Percentiles rank a stretch among this genome's conserved stretches.
These are phyloP conservation scores for Edolisoma coerulescens DNA, from an alignment of 2,113 vertebrate species.

Conservation along the genomic window DNA sequence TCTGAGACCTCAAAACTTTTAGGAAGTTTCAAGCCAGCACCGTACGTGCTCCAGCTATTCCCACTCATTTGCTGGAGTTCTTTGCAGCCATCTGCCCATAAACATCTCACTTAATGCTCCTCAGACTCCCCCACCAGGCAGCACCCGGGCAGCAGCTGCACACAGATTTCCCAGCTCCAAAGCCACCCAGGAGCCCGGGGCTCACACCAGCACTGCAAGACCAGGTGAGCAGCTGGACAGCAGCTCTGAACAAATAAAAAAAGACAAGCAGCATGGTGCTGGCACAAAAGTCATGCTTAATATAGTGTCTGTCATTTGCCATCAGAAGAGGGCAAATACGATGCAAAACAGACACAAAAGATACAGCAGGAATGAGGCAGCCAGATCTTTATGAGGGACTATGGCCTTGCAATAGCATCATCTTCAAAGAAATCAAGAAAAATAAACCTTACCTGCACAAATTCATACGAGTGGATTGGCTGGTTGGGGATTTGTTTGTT, in stretches of 20 bases:
- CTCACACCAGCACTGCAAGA: rapidly evolving
- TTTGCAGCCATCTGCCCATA: neutral
- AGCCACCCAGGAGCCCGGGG: neutral
- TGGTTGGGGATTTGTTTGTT: neutral
- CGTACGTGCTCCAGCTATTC: neutral
- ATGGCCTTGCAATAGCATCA: neutral
- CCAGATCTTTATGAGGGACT: neutral
- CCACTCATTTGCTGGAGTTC: neutral
- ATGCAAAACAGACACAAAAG: neutral
- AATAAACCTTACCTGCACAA: neutral
- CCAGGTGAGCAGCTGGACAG: neutral
- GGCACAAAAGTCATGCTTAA: neutral
- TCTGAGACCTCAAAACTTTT: neutral
- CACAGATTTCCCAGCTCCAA: neutral
- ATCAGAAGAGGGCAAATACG: neutral
- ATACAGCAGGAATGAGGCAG: neutral
- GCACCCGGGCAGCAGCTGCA: neutral
- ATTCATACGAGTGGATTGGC: neutral
- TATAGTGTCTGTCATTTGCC: neutral
- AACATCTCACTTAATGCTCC: neutral
- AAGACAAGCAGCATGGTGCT: neutral
- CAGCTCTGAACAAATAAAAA: neutral
- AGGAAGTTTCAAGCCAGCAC: neutral
- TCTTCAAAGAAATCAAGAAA: neutral
- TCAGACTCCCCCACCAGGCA: rapidly evolving